These are phyloP conservation scores for Pseudochaenichthys georgianus DNA, from an alignment of 2,797 vertebrate genomes.

Conservation along the genomic window DNA sequence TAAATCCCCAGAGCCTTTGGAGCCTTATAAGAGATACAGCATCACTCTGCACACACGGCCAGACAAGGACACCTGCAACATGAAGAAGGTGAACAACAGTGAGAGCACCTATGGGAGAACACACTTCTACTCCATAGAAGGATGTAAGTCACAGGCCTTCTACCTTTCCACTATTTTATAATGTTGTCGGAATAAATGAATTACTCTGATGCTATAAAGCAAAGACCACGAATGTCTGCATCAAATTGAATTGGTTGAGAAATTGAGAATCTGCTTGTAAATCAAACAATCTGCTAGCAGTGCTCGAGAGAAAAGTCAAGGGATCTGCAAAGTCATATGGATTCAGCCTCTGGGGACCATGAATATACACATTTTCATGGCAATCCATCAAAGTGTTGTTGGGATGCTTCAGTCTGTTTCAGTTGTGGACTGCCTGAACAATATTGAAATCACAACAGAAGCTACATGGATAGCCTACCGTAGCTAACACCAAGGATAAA, in stretches of 20 bases:
- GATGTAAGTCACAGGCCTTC: slow-evolving; percentile 76
- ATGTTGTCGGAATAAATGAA: not conserved
- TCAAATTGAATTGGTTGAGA: not conserved
- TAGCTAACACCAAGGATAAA: not conserved
- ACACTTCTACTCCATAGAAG: slow-evolving; percentile 83
- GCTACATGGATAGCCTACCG: no score
- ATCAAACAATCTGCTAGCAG: not conserved
- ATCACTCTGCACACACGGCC: slow-evolving; percentile 80
- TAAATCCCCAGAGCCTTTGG: slow-evolving; percentile 68
- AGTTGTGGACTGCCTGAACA: not conserved
- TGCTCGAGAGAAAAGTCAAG: not conserved
- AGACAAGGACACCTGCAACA: slow-evolving; percentile 72
- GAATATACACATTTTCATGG: not conserved
- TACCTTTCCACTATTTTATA: rapidly evolving
- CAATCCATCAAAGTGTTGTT: not conserved
- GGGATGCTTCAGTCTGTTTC: not conserved
- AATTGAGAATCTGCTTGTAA: not conserved
- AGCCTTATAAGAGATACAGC: slow-evolving; percentile 84
- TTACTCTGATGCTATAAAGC: not conserved
- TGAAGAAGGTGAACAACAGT: slow-evolving; percentile 77
- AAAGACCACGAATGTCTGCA: not conserved
- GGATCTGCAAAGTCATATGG: not conserved
- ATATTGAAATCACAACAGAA: not conserved
- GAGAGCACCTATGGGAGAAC: slow-evolving; percentile 82
- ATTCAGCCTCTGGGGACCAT: not conserved